Evolutionary conservation across 2,888 invertebrate genomes (phyloP).

Genomic region (Cinara cedri): DNA sequence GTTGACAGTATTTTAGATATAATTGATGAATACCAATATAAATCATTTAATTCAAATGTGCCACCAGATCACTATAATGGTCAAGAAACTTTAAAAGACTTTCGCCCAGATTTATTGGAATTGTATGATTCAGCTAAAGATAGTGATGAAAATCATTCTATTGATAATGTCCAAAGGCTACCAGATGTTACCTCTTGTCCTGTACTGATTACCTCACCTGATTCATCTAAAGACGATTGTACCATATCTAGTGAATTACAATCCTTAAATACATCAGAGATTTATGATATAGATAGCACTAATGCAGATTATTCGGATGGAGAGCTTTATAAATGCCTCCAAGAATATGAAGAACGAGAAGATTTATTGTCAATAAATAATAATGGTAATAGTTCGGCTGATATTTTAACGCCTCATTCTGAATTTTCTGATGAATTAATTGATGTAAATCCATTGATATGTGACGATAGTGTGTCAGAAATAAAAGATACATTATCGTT

Average conservation of each 20-base stretch:
- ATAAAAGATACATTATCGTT: slow-evolving; percentile 62
- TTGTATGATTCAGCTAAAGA: slow-evolving; percentile 53
- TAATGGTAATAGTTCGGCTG: slow-evolving; percentile 28
- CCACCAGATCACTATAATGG: not conserved
- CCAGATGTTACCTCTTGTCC: slow-evolving; percentile 43
- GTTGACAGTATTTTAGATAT: slow-evolving; percentile 21
- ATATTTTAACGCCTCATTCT: slow-evolving; percentile 36
- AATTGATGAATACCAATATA: slow-evolving; percentile 47
- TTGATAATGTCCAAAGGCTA: slow-evolving; percentile 25
- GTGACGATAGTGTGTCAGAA: slow-evolving; percentile 57
- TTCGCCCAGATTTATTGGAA: slow-evolving; percentile 57
- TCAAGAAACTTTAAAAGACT: slow-evolving; percentile 48
- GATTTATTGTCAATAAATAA: slow-evolving; percentile 37
- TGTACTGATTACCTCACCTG: slow-evolving; percentile 34
- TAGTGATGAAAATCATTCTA: slow-evolving; percentile 38
- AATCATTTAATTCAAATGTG: slow-evolving; percentile 34
- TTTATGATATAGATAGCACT: slow-evolving; percentile 48
- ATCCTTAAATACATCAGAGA: slow-evolving; percentile 47
- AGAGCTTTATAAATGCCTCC: slow-evolving; percentile 53
- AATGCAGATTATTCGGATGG: slow-evolving; percentile 48
- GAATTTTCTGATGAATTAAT: slow-evolving; percentile 51
- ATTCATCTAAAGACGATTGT: slow-evolving; percentile 48
- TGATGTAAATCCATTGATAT: slow-evolving; percentile 49
- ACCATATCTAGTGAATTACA: slow-evolving; percentile 55
- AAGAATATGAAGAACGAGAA: slow-evolving; percentile 48